A percentile compares a stretch with the other conserved stretches of the same genome.
phyloP scores from a whole-genome alignment of 2,888 invertebrate genomes.

The Barypeithes pellucidus region DNA sequence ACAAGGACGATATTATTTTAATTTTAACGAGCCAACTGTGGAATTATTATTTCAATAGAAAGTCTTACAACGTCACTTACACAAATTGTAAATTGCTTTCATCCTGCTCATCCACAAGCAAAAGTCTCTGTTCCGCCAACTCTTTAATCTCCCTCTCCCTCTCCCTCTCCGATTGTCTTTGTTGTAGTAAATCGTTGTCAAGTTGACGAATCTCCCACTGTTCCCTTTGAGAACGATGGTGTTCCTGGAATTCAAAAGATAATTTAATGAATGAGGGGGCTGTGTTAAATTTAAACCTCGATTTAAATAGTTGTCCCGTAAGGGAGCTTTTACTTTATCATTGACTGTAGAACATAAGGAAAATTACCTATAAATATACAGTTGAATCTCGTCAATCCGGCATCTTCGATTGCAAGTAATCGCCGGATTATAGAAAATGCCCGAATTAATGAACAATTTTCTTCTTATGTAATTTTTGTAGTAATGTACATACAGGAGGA shows the following conservation, averaged over 20 bases:
- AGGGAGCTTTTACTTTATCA: background rate
- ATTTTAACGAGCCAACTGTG: background rate
- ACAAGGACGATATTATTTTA: background rate
- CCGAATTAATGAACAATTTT: no score
- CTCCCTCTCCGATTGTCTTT: slow-evolving; percentile 76
- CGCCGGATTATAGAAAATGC: no score
- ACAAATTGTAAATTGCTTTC: slow-evolving; percentile 64
- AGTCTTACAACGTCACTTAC: slow-evolving; percentile 61
- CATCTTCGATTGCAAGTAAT: no score
- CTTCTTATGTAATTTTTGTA: no score
- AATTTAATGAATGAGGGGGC: slow-evolving; percentile 14
- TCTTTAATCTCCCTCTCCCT: slow-evolving; percentile 75
- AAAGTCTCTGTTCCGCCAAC: slow-evolving; percentile 68
- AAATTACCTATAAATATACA: no score
- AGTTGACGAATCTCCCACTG: slow-evolving; percentile 76
- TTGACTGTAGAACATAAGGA: background rate
- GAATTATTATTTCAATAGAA: slow-evolving; percentile 4
- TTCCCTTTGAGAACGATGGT: slow-evolving; percentile 76
- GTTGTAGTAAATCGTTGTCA: slow-evolving; percentile 76
- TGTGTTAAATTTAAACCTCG: background rate
- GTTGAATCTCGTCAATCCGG: no score
- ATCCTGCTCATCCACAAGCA: slow-evolving; percentile 65
- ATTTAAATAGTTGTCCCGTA: background rate
- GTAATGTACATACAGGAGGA: no score
- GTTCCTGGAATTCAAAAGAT: slow-evolving; percentile 62